phyloP scores from a whole-genome alignment of 2,113 vertebrate genomes.

The Dolichallabes microphthalmus region DNA sequence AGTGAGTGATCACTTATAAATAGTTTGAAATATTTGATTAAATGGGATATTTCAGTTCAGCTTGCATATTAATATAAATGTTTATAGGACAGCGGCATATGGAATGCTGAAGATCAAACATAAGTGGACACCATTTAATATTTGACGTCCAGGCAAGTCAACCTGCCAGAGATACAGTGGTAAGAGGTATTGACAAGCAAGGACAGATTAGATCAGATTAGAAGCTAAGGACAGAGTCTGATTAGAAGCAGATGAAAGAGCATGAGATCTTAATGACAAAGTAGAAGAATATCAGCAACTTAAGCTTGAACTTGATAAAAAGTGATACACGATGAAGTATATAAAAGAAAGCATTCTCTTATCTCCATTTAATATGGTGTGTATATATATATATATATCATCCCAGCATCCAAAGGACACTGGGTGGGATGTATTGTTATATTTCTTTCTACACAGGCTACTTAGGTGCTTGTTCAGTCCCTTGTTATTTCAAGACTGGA shows the following conservation, averaged over 20 bases:
- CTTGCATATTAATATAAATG: neutral
- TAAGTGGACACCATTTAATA: neutral
- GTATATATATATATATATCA: too few species aligned
- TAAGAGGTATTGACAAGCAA: neutral
- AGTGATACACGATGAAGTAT: neutral
- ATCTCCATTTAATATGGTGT: neutral
- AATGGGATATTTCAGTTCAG: neutral
- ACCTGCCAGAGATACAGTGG: neutral
- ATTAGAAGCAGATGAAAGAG: neutral
- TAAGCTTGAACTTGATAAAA: neutral
- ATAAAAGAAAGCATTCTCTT: neutral
- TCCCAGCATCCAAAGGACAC: too few species aligned
- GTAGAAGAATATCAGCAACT: neutral
- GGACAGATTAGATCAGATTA: neutral
- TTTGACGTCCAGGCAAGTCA: neutral
- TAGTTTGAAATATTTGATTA: neutral
- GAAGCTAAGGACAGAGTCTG: neutral
- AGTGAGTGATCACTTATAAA: neutral
- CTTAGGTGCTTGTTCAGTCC: too few species aligned
- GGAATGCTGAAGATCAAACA: neutral
- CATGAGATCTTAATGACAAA: neutral
- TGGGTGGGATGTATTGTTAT: too few species aligned
- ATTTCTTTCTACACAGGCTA: too few species aligned
- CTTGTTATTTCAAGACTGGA: too few species aligned
- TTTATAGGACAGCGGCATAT: neutral